Evolutionary conservation across 2,797 vertebrate species (phyloP).

Genomic region (Pangasius djambal): DNA sequence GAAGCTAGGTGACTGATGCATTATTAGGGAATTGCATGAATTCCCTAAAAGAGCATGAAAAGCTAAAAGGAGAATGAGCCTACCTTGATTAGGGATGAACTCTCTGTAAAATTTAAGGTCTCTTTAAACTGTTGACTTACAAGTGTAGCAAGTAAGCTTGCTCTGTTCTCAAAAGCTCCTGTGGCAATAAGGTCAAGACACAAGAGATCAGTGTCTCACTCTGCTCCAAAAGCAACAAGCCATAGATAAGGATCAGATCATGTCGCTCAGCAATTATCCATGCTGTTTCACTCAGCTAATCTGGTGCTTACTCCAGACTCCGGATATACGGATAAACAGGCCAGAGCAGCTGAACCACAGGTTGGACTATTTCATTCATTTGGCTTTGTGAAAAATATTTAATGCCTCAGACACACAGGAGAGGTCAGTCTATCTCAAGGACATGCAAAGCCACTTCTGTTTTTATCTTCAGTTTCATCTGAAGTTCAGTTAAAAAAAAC

Average conservation of each 20-base stretch:
- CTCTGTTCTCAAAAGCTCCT: conserved; percentile 9
- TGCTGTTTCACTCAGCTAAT: conserved; percentile 13
- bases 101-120: conserved; percentile 5
- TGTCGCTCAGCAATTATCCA: conserved; percentile 31
- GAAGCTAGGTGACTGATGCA: neutral
- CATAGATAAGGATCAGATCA: conserved; percentile 38
- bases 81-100: neutral
- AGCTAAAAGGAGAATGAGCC: neutral
- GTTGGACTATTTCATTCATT: neutral
- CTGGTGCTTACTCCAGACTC: conserved; percentile 32
- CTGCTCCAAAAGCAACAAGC: conserved; percentile 8
- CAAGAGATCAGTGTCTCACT: conserved; percentile 22
- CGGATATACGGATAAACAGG: conserved; percentile 3
- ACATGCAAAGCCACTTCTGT: neutral
- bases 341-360: neutral
- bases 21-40: neutral
- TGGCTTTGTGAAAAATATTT: neutral
- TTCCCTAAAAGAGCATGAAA: neutral
- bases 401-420: neutral
- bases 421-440: conserved; percentile 5
- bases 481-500: conserved; percentile 8
- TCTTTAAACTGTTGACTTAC: conserved; percentile 7
- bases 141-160: conserved; percentile 30
- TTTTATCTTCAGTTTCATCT: conserved; percentile 27
- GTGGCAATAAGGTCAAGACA: conserved; percentile 32